Evolutionary conservation across 1,140 invertebrate species (phyloP), one percentile per base, ranked within the genome.

Genomic region (Mylabris phalerata): DNA sequence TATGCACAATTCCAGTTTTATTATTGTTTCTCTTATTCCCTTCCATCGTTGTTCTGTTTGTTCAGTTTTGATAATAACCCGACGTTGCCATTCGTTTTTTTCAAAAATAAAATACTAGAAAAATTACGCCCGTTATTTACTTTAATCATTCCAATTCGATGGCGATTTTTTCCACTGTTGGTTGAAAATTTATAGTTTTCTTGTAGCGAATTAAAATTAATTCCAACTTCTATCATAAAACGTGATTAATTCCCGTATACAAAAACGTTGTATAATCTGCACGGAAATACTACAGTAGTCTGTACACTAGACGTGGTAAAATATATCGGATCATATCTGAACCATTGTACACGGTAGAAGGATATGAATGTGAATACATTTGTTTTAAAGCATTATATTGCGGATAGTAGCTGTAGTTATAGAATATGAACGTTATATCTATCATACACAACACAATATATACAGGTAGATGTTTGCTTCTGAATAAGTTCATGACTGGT

Each of bases 321-420:
- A 55, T 60, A 55, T 56, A 60, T 55, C 27, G 59, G 59, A 60
- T 60, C 41, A 60, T 60, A 55, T 55, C 59, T 43, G 59, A 60
- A 48, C 51, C 27, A 58, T 58, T 50, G 48, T 58, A 58, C 32
- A 32, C 7, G 48, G 56, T 51, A 48, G 27, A 58, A 43, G 51
- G 56, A 39, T 51, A 58, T 42, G 44, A 51, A 59, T 52, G 41
- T 27, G 49, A 59, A 41, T 32, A 41, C 57, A 54, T 59, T 59
- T 52, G 54, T 59, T 41, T 49, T 25, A 42, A 59, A 43, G 46
- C 52, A 59, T 59, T 52, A 49, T 58, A 26, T 13, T 58, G 42
- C 19, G 19, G 19, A 19, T 32, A 32, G 32, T 32, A 32, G 7
- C 4, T 32, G 32, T 19, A 32, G 32, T 32, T 32, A 19, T 19